Base-by-base conservation (phyloP, 2,888 invertebrate species). In the Eristalis intricaria region DNA sequence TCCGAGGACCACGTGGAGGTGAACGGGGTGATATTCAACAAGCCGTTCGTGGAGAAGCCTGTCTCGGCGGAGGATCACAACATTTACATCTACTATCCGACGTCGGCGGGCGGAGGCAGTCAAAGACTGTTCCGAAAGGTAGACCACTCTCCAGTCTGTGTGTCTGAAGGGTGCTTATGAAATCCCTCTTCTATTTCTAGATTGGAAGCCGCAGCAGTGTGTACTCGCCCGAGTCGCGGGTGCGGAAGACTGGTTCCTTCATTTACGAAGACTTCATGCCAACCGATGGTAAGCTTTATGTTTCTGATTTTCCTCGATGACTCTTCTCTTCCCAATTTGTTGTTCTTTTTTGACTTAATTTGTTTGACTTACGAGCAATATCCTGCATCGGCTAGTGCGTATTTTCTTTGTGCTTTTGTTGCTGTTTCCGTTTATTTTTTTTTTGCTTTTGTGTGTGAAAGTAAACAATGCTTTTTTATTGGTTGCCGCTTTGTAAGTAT, bases 221-320 rank as follows among this genome's bases (percentile, higher is more conserved):
- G 81, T 99, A 99, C 93, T 99, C 99, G 0, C 98, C 98, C 8
- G 98, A 98, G 93, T 98, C 98, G 63, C 95, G 98, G 90, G 98
- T 99, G 8, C 95, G 99, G 76, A 99, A 98, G 94, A 98, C 98
- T 68, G 99, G 99, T 63, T 99, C 99, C 13, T 99, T 98, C 93
- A 99, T 99, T 92, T 99, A 99, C 93, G 99, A 99, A 95, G 99
- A 99, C 93, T 99, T 99, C 93, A 99, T 99, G 99, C 99, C 99
- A 7, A 99, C 99, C 50, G 99, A 99, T 95, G 99, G 99, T 94
- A 94, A 94, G 94, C 91, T 77, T 68, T 81, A 61, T 83, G 78
- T 71, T 74, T 69, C 68, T 74, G n/a, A 56, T 86, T 64, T 71
- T 79, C 65, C 84, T 71, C 71, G 35, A 63, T 76, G 76, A 80